A percentile compares a stretch with the other conserved stretches of the same genome.
Conservation (phyloP, 1,140 invertebrate genomes). For the Danaus melanippus region DNA sequence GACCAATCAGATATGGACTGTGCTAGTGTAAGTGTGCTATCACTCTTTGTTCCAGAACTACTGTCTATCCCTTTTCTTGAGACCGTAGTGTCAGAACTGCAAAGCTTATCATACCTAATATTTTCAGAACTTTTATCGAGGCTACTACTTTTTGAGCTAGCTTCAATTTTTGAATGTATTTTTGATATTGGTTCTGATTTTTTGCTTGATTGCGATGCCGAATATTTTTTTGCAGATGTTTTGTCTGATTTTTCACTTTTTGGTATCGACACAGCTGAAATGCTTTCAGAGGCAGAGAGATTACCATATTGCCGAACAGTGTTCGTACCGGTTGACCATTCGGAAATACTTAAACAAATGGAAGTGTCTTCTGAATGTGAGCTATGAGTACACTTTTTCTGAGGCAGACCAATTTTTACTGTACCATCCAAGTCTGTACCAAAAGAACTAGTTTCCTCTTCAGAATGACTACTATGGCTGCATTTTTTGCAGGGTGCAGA, state of each 20-base stretch:
- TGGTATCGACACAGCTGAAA: slow-evolving; percentile 74
- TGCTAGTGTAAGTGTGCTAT: slow-evolving; percentile 74
- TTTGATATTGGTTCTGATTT: slow-evolving; percentile 60
- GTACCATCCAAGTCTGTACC: slow-evolving; percentile 84
- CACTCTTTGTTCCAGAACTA: slow-evolving; percentile 75
- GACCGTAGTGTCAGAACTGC: slow-evolving; percentile 73
- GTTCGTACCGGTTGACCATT: slow-evolving; percentile 88
- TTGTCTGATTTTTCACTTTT: slow-evolving; percentile 78
- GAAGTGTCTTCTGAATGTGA: slow-evolving; percentile 89
- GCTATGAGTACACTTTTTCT: slow-evolving; percentile 82
- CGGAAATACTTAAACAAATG: slow-evolving; percentile 85
- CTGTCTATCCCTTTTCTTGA: slow-evolving; percentile 65
- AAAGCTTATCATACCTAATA: slow-evolving; percentile 74
- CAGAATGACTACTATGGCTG: slow-evolving; percentile 77
- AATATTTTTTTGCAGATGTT: slow-evolving; percentile 50
- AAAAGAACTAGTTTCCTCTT: slow-evolving; percentile 78
- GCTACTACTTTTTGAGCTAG: slow-evolving; percentile 66
- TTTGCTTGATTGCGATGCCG: slow-evolving; percentile 58
- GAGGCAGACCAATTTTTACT: slow-evolving; percentile 82
- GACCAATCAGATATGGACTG: slow-evolving; percentile 77
- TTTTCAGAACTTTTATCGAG: slow-evolving; percentile 68
- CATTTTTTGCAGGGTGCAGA: slow-evolving; percentile 73
- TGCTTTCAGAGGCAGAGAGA: slow-evolving; percentile 76
- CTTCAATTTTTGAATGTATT: slow-evolving; percentile 53
- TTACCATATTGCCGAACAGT: slow-evolving; percentile 83